These are phyloP conservation scores for Ametastegia equiseti DNA, from an alignment of 2,888 invertebrate genomes.

Conservation along the genomic window DNA sequence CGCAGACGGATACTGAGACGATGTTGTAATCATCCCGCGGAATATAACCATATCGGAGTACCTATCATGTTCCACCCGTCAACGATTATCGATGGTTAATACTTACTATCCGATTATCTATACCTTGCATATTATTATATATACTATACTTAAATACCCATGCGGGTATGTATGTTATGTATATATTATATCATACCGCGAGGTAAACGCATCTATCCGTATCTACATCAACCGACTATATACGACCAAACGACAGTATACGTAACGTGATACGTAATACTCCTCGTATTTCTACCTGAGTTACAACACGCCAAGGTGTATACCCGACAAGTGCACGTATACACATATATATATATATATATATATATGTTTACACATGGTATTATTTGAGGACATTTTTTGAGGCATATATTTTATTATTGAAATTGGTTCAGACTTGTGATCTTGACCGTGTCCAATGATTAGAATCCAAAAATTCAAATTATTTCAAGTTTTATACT, in stretches of 20 bases:
- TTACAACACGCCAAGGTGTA: not conserved
- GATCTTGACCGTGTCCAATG: not conserved
- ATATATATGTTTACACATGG: not conserved
- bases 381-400: conserved; percentile 14
- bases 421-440: not conserved
- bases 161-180: not conserved
- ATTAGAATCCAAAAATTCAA: not conserved
- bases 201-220: not conserved
- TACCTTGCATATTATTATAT: not conserved
- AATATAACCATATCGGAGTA: not conserved
- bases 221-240: not conserved
- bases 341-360: not conserved
- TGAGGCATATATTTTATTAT: not conserved
- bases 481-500: not conserved
- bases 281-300: not conserved
- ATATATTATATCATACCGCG: not conserved
- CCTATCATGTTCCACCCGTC: not conserved
- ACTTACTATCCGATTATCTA: not conserved
- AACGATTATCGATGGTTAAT: not conserved
- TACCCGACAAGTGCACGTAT: conserved; percentile 2
- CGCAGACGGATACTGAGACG: too few relatives aligned
- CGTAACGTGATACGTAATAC: not conserved
- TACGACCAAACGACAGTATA: too few relatives aligned
- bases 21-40: not conserved
- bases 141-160: too few relatives aligned